Evolutionary conservation across 92 coral and sea anemone genomes (phyloP).

Genomic region (Siderastrea radians): DNA sequence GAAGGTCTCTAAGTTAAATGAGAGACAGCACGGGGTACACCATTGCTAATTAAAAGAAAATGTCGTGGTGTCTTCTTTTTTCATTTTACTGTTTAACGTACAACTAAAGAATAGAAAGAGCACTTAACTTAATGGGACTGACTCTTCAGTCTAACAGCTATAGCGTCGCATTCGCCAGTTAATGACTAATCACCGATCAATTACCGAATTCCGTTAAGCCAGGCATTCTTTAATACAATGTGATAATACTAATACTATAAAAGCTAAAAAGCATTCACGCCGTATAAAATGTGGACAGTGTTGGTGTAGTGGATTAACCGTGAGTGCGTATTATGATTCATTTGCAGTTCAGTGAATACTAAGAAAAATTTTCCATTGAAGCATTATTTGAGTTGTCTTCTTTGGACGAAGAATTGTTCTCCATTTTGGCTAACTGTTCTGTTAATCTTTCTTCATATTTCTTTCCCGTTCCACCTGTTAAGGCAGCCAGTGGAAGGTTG

Average conservation of each 20-base stretch:
- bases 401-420: background rate
- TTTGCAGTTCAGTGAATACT: background rate
- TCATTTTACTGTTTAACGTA: too few species aligned
- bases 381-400: background rate
- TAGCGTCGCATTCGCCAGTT: too few species aligned
- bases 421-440: background rate
- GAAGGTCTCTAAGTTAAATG: too few species aligned
- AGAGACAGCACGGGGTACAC: too few species aligned
- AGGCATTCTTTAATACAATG: background rate
- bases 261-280: background rate
- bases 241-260: background rate
- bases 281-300: background rate
- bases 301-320: background rate
- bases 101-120: too few species aligned
- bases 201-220: background rate
- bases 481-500: slow-evolving; percentile 20
- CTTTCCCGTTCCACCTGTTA: background rate
- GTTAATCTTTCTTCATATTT: slow-evolving; percentile 10
- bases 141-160: too few species aligned
- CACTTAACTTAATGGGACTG: too few species aligned
- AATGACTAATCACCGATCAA: background rate
- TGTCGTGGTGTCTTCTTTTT: too few species aligned
- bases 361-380: background rate
- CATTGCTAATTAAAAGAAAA: too few species aligned
- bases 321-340: background rate